A percentile compares a stretch with the other conserved stretches of the same genome.
Evolutionary conservation across 2,888 invertebrate genomes (phyloP).

Genomic region (Phengaris alcon): DNA sequence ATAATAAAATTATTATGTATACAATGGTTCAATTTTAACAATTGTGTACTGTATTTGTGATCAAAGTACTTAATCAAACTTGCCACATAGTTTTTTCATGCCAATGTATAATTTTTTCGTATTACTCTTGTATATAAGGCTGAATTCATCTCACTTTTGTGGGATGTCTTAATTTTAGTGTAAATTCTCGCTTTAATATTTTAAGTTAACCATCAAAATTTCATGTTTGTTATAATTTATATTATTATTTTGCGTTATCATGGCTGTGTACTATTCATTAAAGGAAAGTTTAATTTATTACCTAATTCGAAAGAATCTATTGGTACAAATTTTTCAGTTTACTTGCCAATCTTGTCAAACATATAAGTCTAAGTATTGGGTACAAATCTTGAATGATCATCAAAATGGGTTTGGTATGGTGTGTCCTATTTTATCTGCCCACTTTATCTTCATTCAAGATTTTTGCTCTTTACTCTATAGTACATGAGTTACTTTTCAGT

Average conservation of each 20-base stretch:
- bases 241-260: conserved; percentile 35
- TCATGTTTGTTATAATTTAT: conserved; percentile 33
- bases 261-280: conserved; percentile 37
- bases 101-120: conserved; percentile 47
- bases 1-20: conserved; percentile 29
- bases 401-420: neutral
- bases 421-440: conserved; percentile 9
- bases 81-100: conserved; percentile 51
- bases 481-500: conserved; percentile 13
- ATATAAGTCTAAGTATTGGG: neutral
- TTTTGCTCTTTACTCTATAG: conserved; percentile 14
- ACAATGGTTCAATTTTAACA: conserved; percentile 36
- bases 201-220: conserved; percentile 34
- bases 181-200: conserved; percentile 50
- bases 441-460: neutral
- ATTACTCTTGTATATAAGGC: conserved; percentile 64
- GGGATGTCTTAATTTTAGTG: conserved; percentile 46
- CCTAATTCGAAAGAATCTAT: neutral
- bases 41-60: conserved; percentile 48
- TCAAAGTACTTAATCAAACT: conserved; percentile 65
- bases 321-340: neutral
- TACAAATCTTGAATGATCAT: neutral
- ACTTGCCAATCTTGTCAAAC: conserved; percentile 19
- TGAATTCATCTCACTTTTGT: conserved; percentile 46
- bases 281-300: conserved; percentile 21